These are phyloP conservation scores for Chrysolina americana DNA, from an alignment of 2,888 invertebrate genomes.

Conservation along the genomic window DNA sequence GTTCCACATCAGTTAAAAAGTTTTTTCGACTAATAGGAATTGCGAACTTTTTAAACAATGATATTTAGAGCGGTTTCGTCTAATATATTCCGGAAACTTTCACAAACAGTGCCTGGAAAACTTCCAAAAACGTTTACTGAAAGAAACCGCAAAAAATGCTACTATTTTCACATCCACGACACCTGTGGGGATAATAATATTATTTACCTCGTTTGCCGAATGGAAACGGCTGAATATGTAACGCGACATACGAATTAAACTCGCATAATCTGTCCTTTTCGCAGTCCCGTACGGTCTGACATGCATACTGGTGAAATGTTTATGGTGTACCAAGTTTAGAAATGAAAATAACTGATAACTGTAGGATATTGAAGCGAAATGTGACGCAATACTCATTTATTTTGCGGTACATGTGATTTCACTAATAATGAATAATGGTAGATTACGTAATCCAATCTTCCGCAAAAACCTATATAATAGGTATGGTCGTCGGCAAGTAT, in stretches of 20 bases:
- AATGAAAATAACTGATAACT: too few species aligned
- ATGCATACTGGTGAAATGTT: background rate
- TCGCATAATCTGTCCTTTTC: background rate
- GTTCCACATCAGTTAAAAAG: slow-evolving; percentile 53
- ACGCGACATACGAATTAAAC: slow-evolving; percentile 25
- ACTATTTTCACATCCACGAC: slow-evolving; percentile 48
- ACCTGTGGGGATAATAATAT: slow-evolving; percentile 57
- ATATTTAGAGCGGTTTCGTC: slow-evolving; percentile 46
- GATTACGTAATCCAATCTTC: too few species aligned
- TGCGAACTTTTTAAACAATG: slow-evolving; percentile 52
- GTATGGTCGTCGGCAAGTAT: too few species aligned
- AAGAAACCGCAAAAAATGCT: slow-evolving; percentile 53
- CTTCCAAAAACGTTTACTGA: slow-evolving; percentile 48
- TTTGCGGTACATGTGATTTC: too few species aligned
- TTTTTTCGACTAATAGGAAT: slow-evolving; percentile 53
- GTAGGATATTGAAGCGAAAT: too few species aligned
- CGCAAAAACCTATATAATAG: too few species aligned
- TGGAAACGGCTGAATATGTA: slow-evolving; percentile 23
- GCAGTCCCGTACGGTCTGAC: background rate
- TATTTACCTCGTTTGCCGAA: slow-evolving; percentile 43
- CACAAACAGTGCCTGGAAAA: slow-evolving; percentile 51
- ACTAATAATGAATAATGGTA: too few species aligned
- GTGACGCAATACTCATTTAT: too few species aligned
- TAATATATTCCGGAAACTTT: slow-evolving; percentile 52
- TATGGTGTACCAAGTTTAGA: too few species aligned